Base-by-base conservation (phyloP, 2,113 vertebrate genomes). In the Dasyornis broadbenti region DNA sequence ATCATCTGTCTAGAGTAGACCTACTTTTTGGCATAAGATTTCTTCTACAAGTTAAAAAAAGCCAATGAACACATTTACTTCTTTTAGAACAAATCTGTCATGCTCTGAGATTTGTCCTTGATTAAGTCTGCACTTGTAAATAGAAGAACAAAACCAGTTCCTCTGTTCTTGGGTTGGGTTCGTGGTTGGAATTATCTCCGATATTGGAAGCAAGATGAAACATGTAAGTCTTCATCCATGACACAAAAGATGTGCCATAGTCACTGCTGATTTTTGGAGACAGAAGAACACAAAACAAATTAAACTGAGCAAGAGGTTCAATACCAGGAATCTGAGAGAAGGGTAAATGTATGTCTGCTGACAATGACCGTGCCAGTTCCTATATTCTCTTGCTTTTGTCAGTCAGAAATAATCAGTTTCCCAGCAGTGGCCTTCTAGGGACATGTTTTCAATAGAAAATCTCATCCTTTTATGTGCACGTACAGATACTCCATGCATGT, bases 1-100 rank as follows among this genome's bases (percentile, higher is more conserved):
- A 92, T 79, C 93, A 95, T 80, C 87, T 96, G 90, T 63, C 93
- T 95, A 90, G 82, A 84, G 91, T 37, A 95, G 85, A 95, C 87
- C 70, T 92, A 92, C 84, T 91, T 94, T 91, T 90, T 94, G 78
- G 54, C 70, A 50, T 61, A 60, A 85, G 45, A 84, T 89, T 95
- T 18, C 59, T 86, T 94, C 68, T 71, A 39, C 19, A 40, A 89
- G 86, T 72, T 71, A 22, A 54, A 84, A 95, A 69, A 73, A 59
- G 17, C 15, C 73, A 54, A 3, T 27, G 17, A 90, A 73, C 30
- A 35, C 40, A 69, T 87, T 94, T 94, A 63, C 44, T 91, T 92
- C 66, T 80, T 91, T 85, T 87, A 85, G 50, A 82, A 82, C 89
- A 92, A 92, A 92, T 82, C 63, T 94, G 78, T 89, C 45, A 59